These are phyloP conservation scores for Lagria hirta DNA, from an alignment of 2,888 invertebrate species.

Conservation along the genomic window DNA sequence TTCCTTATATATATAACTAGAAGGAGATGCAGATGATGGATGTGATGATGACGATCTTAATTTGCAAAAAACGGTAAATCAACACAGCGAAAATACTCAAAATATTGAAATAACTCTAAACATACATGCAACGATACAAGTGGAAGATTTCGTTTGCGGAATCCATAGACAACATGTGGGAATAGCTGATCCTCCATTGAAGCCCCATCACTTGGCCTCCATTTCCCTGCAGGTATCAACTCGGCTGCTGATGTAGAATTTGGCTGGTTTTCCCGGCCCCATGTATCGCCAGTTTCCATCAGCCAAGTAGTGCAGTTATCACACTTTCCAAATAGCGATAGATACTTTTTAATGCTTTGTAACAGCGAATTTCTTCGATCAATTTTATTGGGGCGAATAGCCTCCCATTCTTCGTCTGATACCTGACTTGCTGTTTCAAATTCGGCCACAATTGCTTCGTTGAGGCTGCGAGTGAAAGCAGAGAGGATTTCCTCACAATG, in stretches of 20 bases:
- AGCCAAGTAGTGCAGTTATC: constrained; percentile 62
- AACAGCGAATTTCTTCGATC: constrained; percentile 68
- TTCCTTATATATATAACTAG: too few relatives aligned
- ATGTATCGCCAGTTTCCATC: constrained; percentile 60
- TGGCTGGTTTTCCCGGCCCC: constrained; percentile 54
- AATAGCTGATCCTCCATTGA: constrained; percentile 70
- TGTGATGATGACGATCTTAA: too few relatives aligned
- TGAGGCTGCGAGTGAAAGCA: constrained; percentile 69
- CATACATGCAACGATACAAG: constrained; percentile 78
- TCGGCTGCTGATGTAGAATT: constrained; percentile 34
- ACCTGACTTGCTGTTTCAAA: constrained; percentile 71
- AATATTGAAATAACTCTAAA: background rate
- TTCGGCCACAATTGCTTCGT: constrained; percentile 69
- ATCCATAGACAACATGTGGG: constrained; percentile 78
- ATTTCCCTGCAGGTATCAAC: constrained; percentile 65
- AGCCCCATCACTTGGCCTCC: constrained; percentile 73
- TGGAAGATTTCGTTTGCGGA: constrained; percentile 71
- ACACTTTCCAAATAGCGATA: constrained; percentile 52
- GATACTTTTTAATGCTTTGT: constrained; percentile 63
- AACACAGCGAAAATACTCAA: background rate
- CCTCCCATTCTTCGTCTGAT: constrained; percentile 85
- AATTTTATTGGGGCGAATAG: constrained; percentile 68
- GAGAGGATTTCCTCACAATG: constrained; percentile 68
- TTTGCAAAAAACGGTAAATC: background rate
- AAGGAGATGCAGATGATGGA: too few relatives aligned